These are phyloP conservation scores for Falco punctatus DNA, from an alignment of 2,113 vertebrate species.

Conservation along the genomic window DNA sequence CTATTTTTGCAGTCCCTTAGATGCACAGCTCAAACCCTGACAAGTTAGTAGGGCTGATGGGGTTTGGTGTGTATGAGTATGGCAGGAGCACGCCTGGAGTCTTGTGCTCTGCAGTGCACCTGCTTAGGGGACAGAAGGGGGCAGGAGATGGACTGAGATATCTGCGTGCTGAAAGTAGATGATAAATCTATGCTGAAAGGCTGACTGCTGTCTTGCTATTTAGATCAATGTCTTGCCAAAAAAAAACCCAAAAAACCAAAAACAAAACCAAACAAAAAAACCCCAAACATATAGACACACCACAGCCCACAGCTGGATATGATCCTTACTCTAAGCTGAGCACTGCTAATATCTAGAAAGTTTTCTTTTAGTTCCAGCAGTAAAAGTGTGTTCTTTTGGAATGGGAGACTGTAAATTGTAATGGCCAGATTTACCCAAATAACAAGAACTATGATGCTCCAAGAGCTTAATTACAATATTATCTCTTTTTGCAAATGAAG, in stretches of 20 bases:
- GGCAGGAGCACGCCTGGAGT: neutral
- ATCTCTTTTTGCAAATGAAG: constrained; percentile 21
- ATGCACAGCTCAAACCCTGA: neutral
- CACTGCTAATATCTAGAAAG: neutral
- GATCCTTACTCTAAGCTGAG: neutral
- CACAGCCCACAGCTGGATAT: neutral
- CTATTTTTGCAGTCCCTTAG: neutral
- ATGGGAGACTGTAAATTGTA: neutral
- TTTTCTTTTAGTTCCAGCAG: neutral
- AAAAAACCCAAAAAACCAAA: neutral
- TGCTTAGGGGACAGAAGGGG: neutral
- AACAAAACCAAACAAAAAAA: too few species aligned
- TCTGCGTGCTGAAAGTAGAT: neutral
- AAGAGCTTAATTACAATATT: constrained; percentile 17
- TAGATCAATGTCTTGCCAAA: neutral
- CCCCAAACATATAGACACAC: neutral
- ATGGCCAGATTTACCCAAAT: neutral
- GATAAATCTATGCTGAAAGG: neutral
- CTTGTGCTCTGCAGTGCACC: neutral
- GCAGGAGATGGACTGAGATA: neutral
- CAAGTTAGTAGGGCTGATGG: neutral
- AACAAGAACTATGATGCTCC: neutral
- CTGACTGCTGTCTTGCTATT: neutral
- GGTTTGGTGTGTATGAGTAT: neutral
- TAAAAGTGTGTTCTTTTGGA: neutral